Percentiles rank a stretch among this genome's conserved stretches.
These are phyloP conservation scores for Ochropleura plecta DNA, from an alignment of 2,888 invertebrate genomes.

Conservation along the genomic window DNA sequence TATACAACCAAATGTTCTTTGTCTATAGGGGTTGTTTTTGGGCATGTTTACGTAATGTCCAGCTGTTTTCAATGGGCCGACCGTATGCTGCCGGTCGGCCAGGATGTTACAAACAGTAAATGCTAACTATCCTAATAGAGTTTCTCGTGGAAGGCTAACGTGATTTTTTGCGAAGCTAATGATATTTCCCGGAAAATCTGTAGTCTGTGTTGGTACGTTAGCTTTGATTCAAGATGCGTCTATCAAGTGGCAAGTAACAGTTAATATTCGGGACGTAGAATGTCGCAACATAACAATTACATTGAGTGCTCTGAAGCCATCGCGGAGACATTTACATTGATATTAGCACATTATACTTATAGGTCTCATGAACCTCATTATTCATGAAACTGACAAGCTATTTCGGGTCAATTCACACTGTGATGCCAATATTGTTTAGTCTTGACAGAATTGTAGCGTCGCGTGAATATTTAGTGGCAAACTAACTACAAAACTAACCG, in stretches of 20 bases:
- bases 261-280: conserved; percentile 33
- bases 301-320: conserved; percentile 48
- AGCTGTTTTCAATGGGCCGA: conserved; percentile 31
- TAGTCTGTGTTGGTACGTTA: conserved; percentile 43
- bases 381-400: conserved; percentile 51
- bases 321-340: conserved; percentile 54
- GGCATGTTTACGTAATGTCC: conserved; percentile 41
- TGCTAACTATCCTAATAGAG: conserved; percentile 58
- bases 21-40: conserved; percentile 44
- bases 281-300: conserved; percentile 55
- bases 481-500: conserved; percentile 12
- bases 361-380: conserved; percentile 47
- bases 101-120: conserved; percentile 62
- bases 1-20: conserved; percentile 36
- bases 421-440: conserved; percentile 33
- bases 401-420: conserved; percentile 48
- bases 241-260: conserved; percentile 42
- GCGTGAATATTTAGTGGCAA: conserved; percentile 9
- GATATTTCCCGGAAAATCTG: conserved; percentile 50
- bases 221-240: conserved; percentile 19
- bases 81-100: conserved; percentile 48
- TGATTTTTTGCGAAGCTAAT: conserved; percentile 31
- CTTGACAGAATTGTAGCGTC: conserved; percentile 12
- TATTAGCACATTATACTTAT: conserved; percentile 51
- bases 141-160: conserved; percentile 19